phyloP scores from a whole-genome alignment of 2,888 invertebrate species.

The Erannis defoliaria region DNA sequence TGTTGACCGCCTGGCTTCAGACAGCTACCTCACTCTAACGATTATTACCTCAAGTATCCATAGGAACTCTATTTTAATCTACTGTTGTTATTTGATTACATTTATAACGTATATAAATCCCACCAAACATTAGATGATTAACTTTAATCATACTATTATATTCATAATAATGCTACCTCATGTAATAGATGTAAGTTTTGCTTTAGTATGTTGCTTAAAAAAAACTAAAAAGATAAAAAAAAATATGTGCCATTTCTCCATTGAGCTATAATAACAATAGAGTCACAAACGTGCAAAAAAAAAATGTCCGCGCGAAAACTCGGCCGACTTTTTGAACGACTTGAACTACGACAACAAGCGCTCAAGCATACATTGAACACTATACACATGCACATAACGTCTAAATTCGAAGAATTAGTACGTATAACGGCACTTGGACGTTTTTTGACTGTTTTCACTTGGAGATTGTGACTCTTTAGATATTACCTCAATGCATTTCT shows the following conservation, averaged over 20 bases:
- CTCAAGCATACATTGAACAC: no score
- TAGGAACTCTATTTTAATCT: slow-evolving; percentile 71
- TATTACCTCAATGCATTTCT: no score
- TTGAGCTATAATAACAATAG: no score
- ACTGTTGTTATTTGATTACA: slow-evolving; percentile 73
- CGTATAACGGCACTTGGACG: no score
- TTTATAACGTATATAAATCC: slow-evolving; percentile 73
- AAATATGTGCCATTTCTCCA: slow-evolving; percentile 51
- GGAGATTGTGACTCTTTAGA: no score
- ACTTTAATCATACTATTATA: slow-evolving; percentile 72
- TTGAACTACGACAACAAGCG: no score
- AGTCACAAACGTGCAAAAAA: no score
- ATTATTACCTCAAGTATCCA: slow-evolving; percentile 81
- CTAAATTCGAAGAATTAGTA: no score
- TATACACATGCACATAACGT: no score
- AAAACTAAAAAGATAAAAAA: slow-evolving; percentile 32
- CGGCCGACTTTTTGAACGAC: no score
- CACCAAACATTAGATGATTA: slow-evolving; percentile 82
- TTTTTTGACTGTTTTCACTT: no score
- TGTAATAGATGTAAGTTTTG: slow-evolving; percentile 54
- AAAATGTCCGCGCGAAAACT: no score
- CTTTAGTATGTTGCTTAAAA: slow-evolving; percentile 57
- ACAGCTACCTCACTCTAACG: slow-evolving; percentile 79
- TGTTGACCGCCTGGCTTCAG: slow-evolving; percentile 30
- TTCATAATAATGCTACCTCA: slow-evolving; percentile 84